phyloP scores from a whole-genome alignment of 2,888 invertebrate genomes.

The Latheticus oryzae region DNA sequence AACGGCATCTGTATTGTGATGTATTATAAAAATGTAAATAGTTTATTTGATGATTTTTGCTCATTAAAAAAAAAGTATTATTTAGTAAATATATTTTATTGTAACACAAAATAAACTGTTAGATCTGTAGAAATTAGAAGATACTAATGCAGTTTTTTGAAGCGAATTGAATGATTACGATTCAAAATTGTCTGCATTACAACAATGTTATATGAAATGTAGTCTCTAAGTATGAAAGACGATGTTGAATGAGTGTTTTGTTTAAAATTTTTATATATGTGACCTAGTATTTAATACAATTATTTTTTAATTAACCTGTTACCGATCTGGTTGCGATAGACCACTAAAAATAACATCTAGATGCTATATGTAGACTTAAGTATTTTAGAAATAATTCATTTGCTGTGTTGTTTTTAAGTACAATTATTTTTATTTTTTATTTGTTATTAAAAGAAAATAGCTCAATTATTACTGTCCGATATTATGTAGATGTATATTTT shows the following conservation, averaged over 20 bases:
- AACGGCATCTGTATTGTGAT: slow-evolving; percentile 35
- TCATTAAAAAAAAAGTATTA: slow-evolving; percentile 38
- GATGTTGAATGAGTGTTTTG: slow-evolving; percentile 41
- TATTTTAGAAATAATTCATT: slow-evolving; percentile 24
- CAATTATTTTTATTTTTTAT: slow-evolving; percentile 1
- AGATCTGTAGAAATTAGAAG: slow-evolving; percentile 38
- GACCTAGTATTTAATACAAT: slow-evolving; percentile 41
- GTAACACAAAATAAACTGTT: slow-evolving; percentile 46
- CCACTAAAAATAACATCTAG: slow-evolving; percentile 40
- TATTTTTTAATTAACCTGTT: slow-evolving; percentile 39
- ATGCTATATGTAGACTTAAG: slow-evolving; percentile 35
- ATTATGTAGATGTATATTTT: slow-evolving; percentile 7
- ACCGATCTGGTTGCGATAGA: slow-evolving; percentile 46
- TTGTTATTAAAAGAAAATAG: slow-evolving; percentile 8
- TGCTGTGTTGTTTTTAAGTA: neutral
- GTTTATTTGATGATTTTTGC: slow-evolving; percentile 46
- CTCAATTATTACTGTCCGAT: slow-evolving; percentile 11
- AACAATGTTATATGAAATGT: slow-evolving; percentile 45
- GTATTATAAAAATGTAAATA: slow-evolving; percentile 35
- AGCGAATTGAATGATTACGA: slow-evolving; percentile 33
- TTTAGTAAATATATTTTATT: slow-evolving; percentile 38
- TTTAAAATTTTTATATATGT: slow-evolving; percentile 44
- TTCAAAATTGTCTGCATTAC: slow-evolving; percentile 40
- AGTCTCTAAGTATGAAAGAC: slow-evolving; percentile 38
- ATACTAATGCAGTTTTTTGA: slow-evolving; percentile 40